Evolutionary conservation across 2,888 invertebrate genomes (phyloP).

Genomic region (Ischnura elegans): DNA sequence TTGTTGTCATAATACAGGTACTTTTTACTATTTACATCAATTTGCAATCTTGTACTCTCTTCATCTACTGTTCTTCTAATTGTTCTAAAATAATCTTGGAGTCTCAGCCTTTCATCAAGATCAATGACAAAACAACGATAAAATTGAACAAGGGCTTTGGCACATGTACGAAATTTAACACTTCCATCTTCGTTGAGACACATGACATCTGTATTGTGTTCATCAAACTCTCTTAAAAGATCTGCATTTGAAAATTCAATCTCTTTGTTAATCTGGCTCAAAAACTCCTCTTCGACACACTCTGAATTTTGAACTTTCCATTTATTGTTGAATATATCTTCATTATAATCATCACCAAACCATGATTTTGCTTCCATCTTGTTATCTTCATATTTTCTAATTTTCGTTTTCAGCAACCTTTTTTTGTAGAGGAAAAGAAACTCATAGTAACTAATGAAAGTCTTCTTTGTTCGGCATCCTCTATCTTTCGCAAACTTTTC

Average conservation of each 20-base stretch:
- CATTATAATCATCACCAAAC: neutral
- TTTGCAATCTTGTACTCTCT: neutral
- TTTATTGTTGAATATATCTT: neutral
- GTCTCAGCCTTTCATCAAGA: neutral
- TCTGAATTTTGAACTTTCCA: neutral
- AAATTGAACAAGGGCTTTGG: neutral
- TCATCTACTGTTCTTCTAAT: neutral
- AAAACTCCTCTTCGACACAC: neutral
- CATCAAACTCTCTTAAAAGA: neutral
- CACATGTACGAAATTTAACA: neutral
- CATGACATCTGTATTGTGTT: neutral
- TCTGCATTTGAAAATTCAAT: neutral
- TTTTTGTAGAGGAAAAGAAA: neutral
- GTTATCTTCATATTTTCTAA: neutral
- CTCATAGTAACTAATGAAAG: neutral
- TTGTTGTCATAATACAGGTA: neutral
- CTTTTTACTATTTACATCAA: neutral
- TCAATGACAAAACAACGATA: slow-evolving; percentile 36
- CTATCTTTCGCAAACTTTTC: neutral
- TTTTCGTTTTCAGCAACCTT: neutral
- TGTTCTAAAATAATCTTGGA: neutral
- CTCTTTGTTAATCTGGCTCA: neutral
- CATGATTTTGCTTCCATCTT: neutral
- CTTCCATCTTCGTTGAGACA: neutral
- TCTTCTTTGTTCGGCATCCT: neutral